Evolutionary conservation across 35 echinoderm and acorn worm genomes (phyloP), one percentile per base, ranked within the genome.

Genomic region (Lytechinus variegatus): DNA sequence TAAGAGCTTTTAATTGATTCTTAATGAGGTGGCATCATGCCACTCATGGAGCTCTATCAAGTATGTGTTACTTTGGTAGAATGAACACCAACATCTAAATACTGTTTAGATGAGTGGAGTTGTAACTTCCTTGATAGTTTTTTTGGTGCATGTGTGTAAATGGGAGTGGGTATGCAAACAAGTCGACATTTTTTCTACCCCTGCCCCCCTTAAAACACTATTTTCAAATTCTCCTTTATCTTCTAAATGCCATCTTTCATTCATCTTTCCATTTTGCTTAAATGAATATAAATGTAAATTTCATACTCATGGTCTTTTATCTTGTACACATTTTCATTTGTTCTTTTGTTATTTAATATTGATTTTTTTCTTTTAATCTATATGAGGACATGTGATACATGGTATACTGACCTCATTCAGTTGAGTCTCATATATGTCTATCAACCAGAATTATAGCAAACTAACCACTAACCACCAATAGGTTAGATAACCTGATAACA

Each of bases 21-120:
- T 55, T 94, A 27, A 94, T 94, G 27, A 29, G 92, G 27, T 94
- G 29, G 10, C 28, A 94, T 94, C 27, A 94, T 44, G 54, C 54
- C 53, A 94, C 54, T 94, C 12, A 28, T n/a, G 56, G 66, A 79
- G 66, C 19, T 24, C 4, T 24, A 4, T 79, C 66, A 79, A 79
- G 66, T 79, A 79, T 24, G n/a, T 79, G 66, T 79, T 79, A 79
- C 14, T 24, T 7, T n/a, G n/a, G 16, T 24, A 79, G 66, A 24
- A 24, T 79, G 66, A 79, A 8, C 4, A 79, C 66, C 16, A 1
- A 7, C 4, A 79, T 3, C 4, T 24, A 19, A 79, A 79, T n/a
- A 6, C 66, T 79, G 66, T 24, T 24, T 79, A 79, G 66, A 79
- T 79, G 16, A n/a, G 19, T n/a, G 66, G 66, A 79, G n/a, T 79